Conservation (phyloP, 2,888 invertebrate species). For the Eilema depressum region DNA sequence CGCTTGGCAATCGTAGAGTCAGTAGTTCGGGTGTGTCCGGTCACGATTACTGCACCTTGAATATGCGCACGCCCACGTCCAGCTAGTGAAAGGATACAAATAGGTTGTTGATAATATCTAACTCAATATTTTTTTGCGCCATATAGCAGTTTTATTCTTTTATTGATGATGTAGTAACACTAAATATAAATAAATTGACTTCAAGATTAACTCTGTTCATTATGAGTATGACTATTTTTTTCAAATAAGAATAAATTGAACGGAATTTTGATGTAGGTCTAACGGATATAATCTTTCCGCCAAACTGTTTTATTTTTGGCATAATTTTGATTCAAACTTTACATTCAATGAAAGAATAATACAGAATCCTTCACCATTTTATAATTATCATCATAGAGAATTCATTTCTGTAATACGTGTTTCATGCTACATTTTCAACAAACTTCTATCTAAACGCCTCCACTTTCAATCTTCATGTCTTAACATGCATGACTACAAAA, state of each 20-base stretch:
- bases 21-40: conserved; percentile 75
- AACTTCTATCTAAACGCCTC: neutral
- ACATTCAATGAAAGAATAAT: neutral
- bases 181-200: neutral
- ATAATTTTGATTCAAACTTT: too few species aligned
- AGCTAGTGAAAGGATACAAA: conserved; percentile 72
- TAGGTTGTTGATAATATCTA: conserved; percentile 55
- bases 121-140: conserved; percentile 43
- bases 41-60: conserved; percentile 67
- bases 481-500: neutral
- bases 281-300: neutral
- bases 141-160: conserved; percentile 6
- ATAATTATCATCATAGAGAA: neutral
- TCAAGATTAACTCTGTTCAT: too few species aligned
- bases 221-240: neutral
- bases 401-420: neutral
- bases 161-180: neutral
- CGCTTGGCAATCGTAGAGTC: conserved; percentile 58
- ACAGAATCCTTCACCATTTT: neutral
- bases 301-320: neutral
- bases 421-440: neutral
- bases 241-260: neutral
- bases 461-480: neutral
- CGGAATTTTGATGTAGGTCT: neutral
- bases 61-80: conserved; percentile 59